Percentiles rank a stretch among this genome's conserved stretches.
Conservation (phyloP, 2,888 invertebrate species). For the Steinernema hermaphroditum region DNA sequence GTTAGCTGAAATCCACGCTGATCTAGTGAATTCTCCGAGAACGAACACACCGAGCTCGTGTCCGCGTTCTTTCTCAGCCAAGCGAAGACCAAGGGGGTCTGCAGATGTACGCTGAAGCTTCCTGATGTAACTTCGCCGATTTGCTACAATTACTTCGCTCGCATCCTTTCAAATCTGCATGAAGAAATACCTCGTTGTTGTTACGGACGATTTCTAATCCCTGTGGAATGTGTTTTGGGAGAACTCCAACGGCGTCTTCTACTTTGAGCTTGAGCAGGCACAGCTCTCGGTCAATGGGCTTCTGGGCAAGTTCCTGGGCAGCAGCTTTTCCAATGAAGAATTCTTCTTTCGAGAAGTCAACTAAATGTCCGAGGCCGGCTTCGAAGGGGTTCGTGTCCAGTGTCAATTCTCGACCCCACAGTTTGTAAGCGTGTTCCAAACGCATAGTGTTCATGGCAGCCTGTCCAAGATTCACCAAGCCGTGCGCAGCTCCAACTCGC, state of each 20-base stretch:
- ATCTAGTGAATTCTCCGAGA: background rate
- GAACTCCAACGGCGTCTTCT: constrained; percentile 32
- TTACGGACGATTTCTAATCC: constrained; percentile 40
- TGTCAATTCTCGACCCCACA: constrained; percentile 69
- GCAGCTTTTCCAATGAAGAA: constrained; percentile 56
- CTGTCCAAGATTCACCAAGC: constrained; percentile 68
- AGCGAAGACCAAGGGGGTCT: constrained; percentile 68
- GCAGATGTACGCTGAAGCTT: constrained; percentile 66
- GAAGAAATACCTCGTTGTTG: constrained; percentile 34
- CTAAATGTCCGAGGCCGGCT: constrained; percentile 68
- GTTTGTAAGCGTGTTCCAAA: constrained; percentile 69
- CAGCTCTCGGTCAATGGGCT: constrained; percentile 55
- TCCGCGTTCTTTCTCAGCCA: constrained; percentile 66
- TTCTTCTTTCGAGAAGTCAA: constrained; percentile 66
- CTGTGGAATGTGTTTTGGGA: constrained; percentile 43
- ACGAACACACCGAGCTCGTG: constrained; percentile 5
- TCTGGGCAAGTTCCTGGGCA: constrained; percentile 67
- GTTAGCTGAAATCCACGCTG: constrained; percentile 46
- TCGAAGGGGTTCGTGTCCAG: constrained; percentile 69
- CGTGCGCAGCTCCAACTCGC: constrained; percentile 64
- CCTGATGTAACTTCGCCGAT: constrained; percentile 70
- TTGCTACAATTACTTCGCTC: constrained; percentile 59
- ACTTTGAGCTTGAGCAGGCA: constrained; percentile 36
- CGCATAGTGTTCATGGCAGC: constrained; percentile 68
- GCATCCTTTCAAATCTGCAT: background rate